Conservation (phyloP, 2,113 vertebrate genomes). For the Ia io region DNA sequence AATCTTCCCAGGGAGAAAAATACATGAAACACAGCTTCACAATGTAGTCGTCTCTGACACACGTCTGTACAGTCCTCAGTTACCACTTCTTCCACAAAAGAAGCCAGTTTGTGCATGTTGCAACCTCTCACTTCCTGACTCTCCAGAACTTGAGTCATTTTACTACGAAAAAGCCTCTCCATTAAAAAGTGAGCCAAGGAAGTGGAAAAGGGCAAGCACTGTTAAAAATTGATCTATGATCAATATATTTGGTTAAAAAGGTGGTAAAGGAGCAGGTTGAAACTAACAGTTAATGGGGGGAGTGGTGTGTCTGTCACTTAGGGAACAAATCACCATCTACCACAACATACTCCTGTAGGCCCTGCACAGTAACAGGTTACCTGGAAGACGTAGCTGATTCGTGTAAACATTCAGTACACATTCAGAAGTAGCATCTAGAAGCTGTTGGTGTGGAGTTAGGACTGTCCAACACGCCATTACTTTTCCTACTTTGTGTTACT, state of each 20-base stretch:
- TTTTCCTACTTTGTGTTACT: neutral
- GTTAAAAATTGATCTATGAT: neutral
- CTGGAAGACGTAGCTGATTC: neutral
- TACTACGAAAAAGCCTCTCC: neutral
- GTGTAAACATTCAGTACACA: neutral
- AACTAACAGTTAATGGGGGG: neutral
- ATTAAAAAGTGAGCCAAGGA: neutral
- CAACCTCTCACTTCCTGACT: neutral
- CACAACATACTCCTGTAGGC: too few species aligned
- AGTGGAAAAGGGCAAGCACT: neutral
- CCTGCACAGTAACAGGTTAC: neutral
- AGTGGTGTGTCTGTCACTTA: neutral
- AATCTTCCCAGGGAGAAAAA: neutral
- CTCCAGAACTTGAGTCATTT: neutral
- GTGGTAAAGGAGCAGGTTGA: neutral
- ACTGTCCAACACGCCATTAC: neutral
- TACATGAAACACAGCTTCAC: neutral
- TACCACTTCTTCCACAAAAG: neutral
- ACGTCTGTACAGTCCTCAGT: fast-evolving
- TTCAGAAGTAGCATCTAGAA: neutral
- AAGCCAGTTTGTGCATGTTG: neutral
- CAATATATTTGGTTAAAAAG: neutral
- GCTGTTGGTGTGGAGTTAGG: neutral
- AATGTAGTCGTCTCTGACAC: fast-evolving
- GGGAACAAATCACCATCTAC: neutral